These are phyloP conservation scores for Paraescarpia echinospica DNA, from an alignment of 1,140 invertebrate species.

Conservation along the genomic window DNA sequence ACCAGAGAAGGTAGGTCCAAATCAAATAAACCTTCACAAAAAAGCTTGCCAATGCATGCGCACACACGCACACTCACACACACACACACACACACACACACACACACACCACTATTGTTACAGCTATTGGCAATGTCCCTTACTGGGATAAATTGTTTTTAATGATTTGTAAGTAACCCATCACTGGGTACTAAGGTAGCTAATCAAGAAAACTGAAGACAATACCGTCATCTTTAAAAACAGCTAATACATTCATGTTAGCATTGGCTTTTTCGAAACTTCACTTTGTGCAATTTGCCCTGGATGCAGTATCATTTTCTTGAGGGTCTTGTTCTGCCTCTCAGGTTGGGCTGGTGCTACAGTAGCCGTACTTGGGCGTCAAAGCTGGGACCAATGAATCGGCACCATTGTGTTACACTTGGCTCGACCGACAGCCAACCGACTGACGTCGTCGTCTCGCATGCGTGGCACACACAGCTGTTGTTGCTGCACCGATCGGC, in stretches of 20 bases:
- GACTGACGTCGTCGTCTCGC: background rate
- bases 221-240: too few relatives aligned
- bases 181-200: too few relatives aligned
- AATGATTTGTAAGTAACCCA: too few relatives aligned
- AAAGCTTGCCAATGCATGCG: background rate
- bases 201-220: too few relatives aligned
- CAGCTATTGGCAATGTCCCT: too few relatives aligned
- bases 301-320: too few relatives aligned
- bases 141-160: too few relatives aligned
- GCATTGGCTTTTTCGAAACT: too few relatives aligned
- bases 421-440: background rate
- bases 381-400: background rate
- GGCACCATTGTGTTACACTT: background rate
- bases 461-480: background rate
- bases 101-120: too few relatives aligned
- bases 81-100: background rate
- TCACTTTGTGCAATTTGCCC: too few relatives aligned
- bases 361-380: background rate
- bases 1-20: conserved; percentile 67
- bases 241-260: too few relatives aligned
- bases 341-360: background rate
- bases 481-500: background rate
- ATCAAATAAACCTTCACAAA: background rate
- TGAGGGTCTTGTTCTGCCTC: background rate
- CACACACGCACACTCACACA: background rate